Conservation (phyloP, 2,888 invertebrate genomes). For the Erpobdella octoculata region DNA sequence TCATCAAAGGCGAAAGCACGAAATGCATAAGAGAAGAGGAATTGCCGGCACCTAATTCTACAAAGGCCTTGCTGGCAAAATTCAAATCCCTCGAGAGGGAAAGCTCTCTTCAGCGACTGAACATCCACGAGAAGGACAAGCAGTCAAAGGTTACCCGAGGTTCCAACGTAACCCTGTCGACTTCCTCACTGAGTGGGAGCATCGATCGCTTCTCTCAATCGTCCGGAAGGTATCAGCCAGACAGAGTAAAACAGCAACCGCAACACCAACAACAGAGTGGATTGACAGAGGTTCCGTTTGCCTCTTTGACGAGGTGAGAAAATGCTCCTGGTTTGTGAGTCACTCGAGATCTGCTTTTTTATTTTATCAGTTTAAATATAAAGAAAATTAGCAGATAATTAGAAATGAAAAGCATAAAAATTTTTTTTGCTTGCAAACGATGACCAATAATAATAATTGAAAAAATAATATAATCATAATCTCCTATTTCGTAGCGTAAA, state of each 20-base stretch:
- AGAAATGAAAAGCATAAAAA: no score
- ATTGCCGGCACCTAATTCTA: constrained; percentile 15
- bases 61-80: constrained; percentile 18
- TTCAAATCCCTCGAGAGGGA: constrained; percentile 12
- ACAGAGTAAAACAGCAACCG: no score
- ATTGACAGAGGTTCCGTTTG: not conserved
- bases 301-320: not conserved
- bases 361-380: no score
- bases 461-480: not conserved
- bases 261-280: not conserved
- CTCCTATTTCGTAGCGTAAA: not conserved
- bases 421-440: not conserved
- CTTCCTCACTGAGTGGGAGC: not conserved
- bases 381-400: no score
- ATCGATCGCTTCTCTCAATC: not conserved
- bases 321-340: no score
- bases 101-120: not conserved
- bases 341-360: no score
- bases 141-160: not conserved
- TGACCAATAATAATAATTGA: not conserved
- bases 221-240: not conserved
- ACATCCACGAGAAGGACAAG: constrained; percentile 2
- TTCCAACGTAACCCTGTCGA: constrained; percentile 1
- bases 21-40: not conserved
- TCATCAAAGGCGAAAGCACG: constrained; percentile 13